A percentile compares a stretch with the other conserved stretches of the same genome.
These are phyloP conservation scores for Brachycybe producta DNA, from an alignment of 2,888 invertebrate genomes.

Conservation along the genomic window DNA sequence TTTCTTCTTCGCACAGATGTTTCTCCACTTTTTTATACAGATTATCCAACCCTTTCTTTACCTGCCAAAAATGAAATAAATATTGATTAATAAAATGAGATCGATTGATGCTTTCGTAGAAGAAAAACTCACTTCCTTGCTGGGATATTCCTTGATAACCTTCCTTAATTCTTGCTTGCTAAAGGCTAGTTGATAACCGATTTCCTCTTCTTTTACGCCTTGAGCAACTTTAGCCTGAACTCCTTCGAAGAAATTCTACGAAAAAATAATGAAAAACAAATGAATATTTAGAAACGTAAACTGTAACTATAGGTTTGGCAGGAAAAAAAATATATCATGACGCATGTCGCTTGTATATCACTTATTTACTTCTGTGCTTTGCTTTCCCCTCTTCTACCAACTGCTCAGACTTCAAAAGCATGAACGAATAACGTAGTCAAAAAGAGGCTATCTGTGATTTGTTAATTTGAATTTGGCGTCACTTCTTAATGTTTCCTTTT, in stretches of 20 bases:
- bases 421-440: no score
- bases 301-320: no score
- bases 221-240: slow-evolving; percentile 83
- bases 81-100: neutral
- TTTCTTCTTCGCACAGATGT: slow-evolving; percentile 88
- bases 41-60: slow-evolving; percentile 81
- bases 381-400: no score
- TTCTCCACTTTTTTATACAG: slow-evolving; percentile 94
- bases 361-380: no score
- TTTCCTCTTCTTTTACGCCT: slow-evolving; percentile 92
- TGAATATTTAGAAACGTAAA: neutral
- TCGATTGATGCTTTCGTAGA: neutral
- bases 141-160: slow-evolving; percentile 87
- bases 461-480: no score
- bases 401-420: no score
- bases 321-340: no score
- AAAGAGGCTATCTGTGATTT: no score
- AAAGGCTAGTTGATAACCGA: slow-evolving; percentile 93
- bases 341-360: no score
- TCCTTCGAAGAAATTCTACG: slow-evolving; percentile 88
- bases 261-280: slow-evolving; percentile 25
- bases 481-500: no score
- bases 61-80: slow-evolving; percentile 32
- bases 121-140: slow-evolving; percentile 48
- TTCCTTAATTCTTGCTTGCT: slow-evolving; percentile 92